Evolutionary conservation across 2,888 invertebrate species (phyloP).

Genomic region (Gerris lacustris): DNA sequence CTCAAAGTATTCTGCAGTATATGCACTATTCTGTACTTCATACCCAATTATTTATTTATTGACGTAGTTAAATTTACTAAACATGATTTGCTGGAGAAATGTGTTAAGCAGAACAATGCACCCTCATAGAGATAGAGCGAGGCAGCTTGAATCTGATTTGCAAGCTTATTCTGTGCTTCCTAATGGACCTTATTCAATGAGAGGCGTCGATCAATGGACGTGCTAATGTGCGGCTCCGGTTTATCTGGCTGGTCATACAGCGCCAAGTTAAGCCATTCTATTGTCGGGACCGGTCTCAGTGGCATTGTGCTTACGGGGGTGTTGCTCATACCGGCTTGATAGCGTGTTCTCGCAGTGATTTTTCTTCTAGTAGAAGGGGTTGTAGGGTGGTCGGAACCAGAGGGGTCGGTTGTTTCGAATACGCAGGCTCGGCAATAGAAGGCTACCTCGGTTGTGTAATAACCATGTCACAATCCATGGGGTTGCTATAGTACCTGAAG

Average conservation of each 20-base stretch:
- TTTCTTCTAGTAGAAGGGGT: too few relatives aligned
- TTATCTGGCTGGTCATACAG: neutral
- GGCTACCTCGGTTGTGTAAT: conserved; percentile 1
- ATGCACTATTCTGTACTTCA: too few relatives aligned
- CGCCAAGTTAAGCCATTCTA: neutral
- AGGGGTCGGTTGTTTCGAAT: neutral
- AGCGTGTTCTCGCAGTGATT: too few relatives aligned
- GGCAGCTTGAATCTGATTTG: too few relatives aligned
- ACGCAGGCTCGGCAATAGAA: neutral
- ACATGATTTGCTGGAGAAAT: too few relatives aligned
- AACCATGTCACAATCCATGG: neutral
- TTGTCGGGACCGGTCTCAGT: neutral
- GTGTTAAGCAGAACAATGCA: too few relatives aligned
- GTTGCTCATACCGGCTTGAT: neutral
- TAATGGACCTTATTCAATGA: too few relatives aligned
- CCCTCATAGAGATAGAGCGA: too few relatives aligned
- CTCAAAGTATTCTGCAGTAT: too few relatives aligned
- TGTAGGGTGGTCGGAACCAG: neutral
- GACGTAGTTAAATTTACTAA: too few relatives aligned
- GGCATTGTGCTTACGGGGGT: neutral
- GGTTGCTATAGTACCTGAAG: neutral
- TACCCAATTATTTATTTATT: too few relatives aligned
- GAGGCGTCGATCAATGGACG: neutral
- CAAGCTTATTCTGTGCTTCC: too few relatives aligned
- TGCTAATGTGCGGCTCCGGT: neutral